Evolutionary conservation across 2,797 vertebrate species (phyloP).

Genomic region (Numenius phaeopus): DNA sequence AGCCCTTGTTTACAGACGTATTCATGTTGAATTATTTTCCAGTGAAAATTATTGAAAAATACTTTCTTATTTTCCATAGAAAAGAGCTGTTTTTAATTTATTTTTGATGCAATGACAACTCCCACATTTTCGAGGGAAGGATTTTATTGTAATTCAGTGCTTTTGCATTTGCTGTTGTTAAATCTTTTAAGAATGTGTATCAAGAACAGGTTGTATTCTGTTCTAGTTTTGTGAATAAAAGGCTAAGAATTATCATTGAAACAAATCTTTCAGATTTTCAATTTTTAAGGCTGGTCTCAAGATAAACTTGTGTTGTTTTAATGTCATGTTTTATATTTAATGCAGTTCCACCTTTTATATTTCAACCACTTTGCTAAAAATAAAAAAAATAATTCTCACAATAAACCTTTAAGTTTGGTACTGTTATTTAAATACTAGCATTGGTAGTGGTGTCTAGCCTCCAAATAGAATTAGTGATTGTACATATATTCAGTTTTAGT

Average conservation of each 20-base stretch:
- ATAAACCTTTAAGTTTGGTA: neutral
- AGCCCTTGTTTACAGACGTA: neutral
- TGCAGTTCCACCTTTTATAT: neutral
- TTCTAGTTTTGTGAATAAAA: neutral
- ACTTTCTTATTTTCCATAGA: neutral
- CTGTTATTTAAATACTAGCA: neutral
- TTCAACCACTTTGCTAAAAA: neutral
- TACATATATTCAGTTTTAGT: neutral
- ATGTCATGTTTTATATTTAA: neutral
- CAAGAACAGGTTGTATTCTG: neutral
- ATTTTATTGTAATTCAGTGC: neutral
- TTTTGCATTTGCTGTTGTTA: neutral
- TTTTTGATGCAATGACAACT: neutral
- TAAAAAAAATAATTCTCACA: neutral
- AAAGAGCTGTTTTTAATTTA: neutral
- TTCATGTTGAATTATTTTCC: neutral
- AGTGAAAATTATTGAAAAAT: neutral
- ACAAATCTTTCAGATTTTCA: neutral
- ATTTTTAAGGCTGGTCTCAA: neutral
- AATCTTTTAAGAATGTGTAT: neutral
- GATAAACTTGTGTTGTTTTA: neutral
- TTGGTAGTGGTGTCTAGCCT: neutral
- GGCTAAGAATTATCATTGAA: neutral
- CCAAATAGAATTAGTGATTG: neutral
- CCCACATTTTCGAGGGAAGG: neutral